Base-by-base conservation (phyloP, 2,113 vertebrate genomes). In the Andinoacara biseriatus region DNA sequence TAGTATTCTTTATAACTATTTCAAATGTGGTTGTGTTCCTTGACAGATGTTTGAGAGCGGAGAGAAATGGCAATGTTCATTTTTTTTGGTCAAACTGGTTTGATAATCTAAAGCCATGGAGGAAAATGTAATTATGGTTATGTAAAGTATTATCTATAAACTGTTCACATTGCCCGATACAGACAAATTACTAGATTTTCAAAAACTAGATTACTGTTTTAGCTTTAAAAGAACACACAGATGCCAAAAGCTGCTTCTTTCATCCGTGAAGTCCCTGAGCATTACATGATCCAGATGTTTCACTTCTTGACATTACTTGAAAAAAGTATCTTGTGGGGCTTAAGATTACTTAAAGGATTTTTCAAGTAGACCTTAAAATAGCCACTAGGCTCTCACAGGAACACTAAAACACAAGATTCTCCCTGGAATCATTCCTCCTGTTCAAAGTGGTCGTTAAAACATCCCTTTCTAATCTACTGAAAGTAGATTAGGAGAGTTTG, bases 301-400 rank as follows among this genome's bases (percentile, higher is more conserved):
- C 18, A 33, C 26, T 54, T 31, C 67, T 72, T 72, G 46, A 72
- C 46, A 54, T n/a, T 72, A 72, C 26, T 54, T 54, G 46, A 54
- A 72, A 72, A 54, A 54, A 72, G 65, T 72, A 72, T 54, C 67
- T 72, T 54, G 26, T n/a, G 46, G 31, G 26, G 67, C 18, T 54
- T 72, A 72, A 54, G 67, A 54, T n/a, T 54, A 72, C 65, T 72
- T 72, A 72, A 54, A 72, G 10, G 18, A 33, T 72, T 72, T 54
- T 57, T 24, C 52, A 54, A 72, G 67, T 31, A 7, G 46, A 15
- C 67, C 67, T 72, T 72, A 72, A 72, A 54, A 72, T 72, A 72
- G n/a, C 46, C 20, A 72, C 46, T 43, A 72, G 52, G 46, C 52
- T 54, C 67, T n/a, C 67, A 72, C 26, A 33, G 46, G 29, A 72